Conservation (phyloP, 2,113 vertebrate genomes). For the Neotoma lepida region DNA sequence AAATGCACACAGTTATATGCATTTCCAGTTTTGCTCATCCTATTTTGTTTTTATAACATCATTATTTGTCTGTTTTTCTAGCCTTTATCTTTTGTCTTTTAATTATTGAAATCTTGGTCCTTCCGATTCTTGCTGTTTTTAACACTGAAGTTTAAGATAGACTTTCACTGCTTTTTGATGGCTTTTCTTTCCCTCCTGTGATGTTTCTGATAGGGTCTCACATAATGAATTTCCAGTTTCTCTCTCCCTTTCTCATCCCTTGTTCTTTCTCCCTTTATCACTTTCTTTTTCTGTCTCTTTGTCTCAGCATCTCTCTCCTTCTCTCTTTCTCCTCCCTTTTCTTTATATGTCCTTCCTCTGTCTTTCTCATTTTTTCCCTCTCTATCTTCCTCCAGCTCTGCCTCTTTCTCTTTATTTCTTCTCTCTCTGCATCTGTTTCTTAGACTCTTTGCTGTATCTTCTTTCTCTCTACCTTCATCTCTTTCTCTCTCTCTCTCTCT, state of each 20-base stretch:
- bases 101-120: neutral
- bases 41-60: neutral
- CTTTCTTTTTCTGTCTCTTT: neutral
- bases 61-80: neutral
- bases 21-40: neutral
- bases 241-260: neutral
- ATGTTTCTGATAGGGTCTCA: neutral
- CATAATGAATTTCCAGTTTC: neutral
- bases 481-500: neutral
- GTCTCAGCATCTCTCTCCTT: neutral
- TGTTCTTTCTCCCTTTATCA: neutral
- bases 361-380: neutral
- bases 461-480: neutral
- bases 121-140: neutral
- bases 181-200: neutral
- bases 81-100: neutral
- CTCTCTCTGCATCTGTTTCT: neutral
- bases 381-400: neutral
- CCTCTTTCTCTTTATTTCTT: neutral
- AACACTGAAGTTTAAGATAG: neutral
- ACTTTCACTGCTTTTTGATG: neutral
- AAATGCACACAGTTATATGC: neutral
- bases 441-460: neutral
- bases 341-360: neutral
- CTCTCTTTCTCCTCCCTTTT: neutral